A percentile compares a stretch with the other conserved stretches of the same genome.
phyloP scores from a whole-genome alignment of 2,888 invertebrate species.

The Hartigia nigra region DNA sequence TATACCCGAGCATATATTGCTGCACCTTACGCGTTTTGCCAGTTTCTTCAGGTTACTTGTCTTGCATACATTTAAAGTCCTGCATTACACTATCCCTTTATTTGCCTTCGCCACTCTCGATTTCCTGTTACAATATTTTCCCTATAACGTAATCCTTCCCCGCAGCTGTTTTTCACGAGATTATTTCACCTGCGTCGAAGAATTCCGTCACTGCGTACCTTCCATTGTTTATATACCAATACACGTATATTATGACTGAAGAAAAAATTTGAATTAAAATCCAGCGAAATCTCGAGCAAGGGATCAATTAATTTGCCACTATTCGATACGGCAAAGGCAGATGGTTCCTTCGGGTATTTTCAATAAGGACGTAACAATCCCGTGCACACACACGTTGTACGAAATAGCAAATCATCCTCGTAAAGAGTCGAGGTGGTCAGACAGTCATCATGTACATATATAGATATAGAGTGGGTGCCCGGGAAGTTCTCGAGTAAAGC shows the following conservation, averaged over 20 bases:
- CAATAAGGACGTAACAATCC: neutral
- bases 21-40: neutral
- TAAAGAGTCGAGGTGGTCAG: slow-evolving; percentile 22
- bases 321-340: slow-evolving; percentile 47
- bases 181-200: neutral
- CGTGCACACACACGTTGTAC: slow-evolving; percentile 20
- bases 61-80: neutral
- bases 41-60: neutral
- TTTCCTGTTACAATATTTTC: neutral
- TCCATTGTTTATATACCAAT: neutral
- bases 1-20: slow-evolving; percentile 35
- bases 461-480: neutral
- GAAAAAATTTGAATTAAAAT: neutral
- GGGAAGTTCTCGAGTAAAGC: neutral
- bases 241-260: neutral
- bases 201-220: neutral
- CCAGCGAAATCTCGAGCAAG: neutral
- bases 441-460: neutral
- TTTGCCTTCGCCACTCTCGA: neutral
- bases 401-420: slow-evolving; percentile 57
- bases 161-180: neutral
- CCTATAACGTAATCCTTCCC: neutral
- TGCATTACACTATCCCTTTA: neutral
- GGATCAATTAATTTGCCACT: slow-evolving; percentile 47
- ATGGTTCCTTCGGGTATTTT: slow-evolving; percentile 28